These are phyloP conservation scores for Rhopalosiphum maidis DNA, from an alignment of 1,140 invertebrate genomes.

Conservation along the genomic window DNA sequence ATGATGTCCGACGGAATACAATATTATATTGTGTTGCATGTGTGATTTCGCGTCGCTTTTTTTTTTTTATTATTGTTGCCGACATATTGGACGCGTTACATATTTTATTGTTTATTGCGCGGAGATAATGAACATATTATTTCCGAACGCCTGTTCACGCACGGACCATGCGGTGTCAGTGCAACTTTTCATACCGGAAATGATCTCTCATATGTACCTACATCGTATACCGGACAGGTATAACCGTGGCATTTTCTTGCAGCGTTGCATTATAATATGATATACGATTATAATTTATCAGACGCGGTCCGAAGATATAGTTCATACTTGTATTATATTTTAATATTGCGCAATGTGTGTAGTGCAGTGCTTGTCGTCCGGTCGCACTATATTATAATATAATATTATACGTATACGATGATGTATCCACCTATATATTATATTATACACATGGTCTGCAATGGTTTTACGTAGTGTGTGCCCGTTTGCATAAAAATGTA, in stretches of 20 bases:
- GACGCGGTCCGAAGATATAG: not conserved
- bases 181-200: constrained; percentile 37
- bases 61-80: not conserved
- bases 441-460: not conserved
- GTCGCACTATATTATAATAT: not conserved
- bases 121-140: constrained; percentile 10
- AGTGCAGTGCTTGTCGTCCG: not conserved
- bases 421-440: not conserved
- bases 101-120: constrained; percentile 37
- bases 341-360: not conserved
- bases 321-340: not conserved
- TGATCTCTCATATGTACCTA: not conserved
- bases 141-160: not conserved
- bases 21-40: too few species aligned
- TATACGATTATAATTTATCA: not conserved
- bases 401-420: not conserved
- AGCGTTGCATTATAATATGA: not conserved
- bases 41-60: not conserved
- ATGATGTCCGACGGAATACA: too few species aligned
- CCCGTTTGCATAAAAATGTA: not conserved
- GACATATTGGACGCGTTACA: not conserved
- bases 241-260: constrained; percentile 8
- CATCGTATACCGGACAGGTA: not conserved
- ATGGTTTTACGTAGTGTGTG: not conserved
- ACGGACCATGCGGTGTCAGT: not conserved